Conservation (phyloP, 1,140 invertebrate genomes). For the Temnothorax curvispinosus region DNA sequence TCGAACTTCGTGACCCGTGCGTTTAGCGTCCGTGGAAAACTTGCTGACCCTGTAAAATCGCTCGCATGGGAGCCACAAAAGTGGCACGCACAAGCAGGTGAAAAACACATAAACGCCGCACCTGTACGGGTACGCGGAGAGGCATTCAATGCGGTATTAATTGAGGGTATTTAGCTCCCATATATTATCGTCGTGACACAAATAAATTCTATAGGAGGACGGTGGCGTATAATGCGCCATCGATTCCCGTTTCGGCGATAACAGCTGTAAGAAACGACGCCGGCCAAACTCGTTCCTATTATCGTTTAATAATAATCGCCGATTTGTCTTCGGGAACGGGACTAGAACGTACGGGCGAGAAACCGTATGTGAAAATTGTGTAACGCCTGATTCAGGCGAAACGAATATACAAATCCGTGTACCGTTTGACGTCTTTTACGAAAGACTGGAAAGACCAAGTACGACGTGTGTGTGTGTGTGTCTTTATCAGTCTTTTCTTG, state of each 20-base stretch:
- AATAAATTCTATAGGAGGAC: slow-evolving; percentile 6
- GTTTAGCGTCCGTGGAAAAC: neutral
- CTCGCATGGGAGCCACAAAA: slow-evolving; percentile 1
- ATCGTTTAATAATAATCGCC: slow-evolving; percentile 46
- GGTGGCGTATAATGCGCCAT: neutral
- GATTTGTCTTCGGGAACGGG: slow-evolving; percentile 49
- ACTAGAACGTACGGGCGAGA: slow-evolving; percentile 24
- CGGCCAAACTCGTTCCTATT: slow-evolving; percentile 43
- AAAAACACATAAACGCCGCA: slow-evolving; percentile 34
- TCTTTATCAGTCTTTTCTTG: neutral
- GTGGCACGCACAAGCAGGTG: slow-evolving; percentile 19
- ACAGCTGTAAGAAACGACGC: slow-evolving; percentile 26
- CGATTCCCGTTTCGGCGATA: slow-evolving; percentile 22
- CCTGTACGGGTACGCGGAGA: neutral
- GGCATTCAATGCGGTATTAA: slow-evolving; percentile 31
- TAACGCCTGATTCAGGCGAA: slow-evolving; percentile 45
- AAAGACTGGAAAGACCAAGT: slow-evolving; percentile 28
- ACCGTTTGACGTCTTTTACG: slow-evolving; percentile 40
- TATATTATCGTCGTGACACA: neutral
- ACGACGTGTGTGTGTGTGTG: neutral
- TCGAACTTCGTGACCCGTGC: neutral
- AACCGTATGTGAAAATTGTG: slow-evolving; percentile 38
- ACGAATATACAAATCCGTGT: slow-evolving; percentile 37
- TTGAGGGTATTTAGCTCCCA: slow-evolving; percentile 4
- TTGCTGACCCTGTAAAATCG: neutral